Evolutionary conservation across 2,113 vertebrate species (phyloP), one percentile per base, ranked within the genome.

Genomic region (Oryzias javanicus): DNA sequence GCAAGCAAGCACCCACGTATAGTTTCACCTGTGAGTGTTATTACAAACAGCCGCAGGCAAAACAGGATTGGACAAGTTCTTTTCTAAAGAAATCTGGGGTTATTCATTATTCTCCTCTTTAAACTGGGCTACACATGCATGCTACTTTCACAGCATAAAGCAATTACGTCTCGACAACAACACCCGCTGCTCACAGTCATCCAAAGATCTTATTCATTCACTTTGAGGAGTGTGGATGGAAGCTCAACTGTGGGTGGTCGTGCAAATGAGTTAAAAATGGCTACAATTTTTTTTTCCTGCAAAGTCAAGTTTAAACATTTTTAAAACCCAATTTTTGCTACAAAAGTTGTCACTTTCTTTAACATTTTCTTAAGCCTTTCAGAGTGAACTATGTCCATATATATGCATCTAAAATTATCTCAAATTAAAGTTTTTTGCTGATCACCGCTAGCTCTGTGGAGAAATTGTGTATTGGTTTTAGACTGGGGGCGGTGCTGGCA

Each of bases 151-250:
- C 50, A 17, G 27, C 42, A 27, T 48, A 25, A 35, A 68, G 19
- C 0, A 54, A 72, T 75, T 61, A 60, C 20, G 19, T 67, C 42
- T 52, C 42, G 56, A 62, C 67, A 51, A 55, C 56, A 80, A 48
- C 16, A 57, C 12, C 42, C 6, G 42, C 49, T 29, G 16, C 6
- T 7, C 12, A 29, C 40, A 41, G 44, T 25, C 6, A n/a, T 22
- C 2, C 25, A 42, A 61, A 29, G 22, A 68, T 48, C 68, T 76
- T 56, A 82, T 86, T 77, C 64, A 74, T 54, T 55, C 14, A 15
- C 14, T 48, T 6, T 27, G 4, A 48, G 48, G 1, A 46, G 14
- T 59, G 14, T 61, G 13, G 49, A 57, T 24, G 47, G 18, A 63
- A 66, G 27, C 46, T 40, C 25, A 0, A 45, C n/a, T 53, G 45